These are phyloP conservation scores for Belonocnema kinseyi DNA, from an alignment of 1,140 invertebrate species.

Conservation along the genomic window DNA sequence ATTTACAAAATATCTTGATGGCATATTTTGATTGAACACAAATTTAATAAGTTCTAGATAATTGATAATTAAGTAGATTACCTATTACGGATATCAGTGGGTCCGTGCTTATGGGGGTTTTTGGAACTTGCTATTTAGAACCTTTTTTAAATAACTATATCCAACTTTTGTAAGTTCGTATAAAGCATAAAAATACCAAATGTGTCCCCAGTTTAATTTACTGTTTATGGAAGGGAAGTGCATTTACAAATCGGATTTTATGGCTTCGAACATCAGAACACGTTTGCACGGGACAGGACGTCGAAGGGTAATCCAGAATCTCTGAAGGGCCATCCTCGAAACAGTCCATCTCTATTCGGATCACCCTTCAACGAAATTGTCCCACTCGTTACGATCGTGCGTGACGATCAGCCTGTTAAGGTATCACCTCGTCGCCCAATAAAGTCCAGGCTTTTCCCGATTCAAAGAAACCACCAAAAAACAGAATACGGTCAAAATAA, in stretches of 20 bases:
- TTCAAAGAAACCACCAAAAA: slow-evolving; percentile 1
- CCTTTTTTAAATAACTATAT: too few species aligned
- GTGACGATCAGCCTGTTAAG: slow-evolving; percentile 27
- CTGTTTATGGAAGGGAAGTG: slow-evolving; percentile 17
- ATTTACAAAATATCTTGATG: too few species aligned
- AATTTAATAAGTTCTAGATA: too few species aligned
- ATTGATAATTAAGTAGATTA: too few species aligned
- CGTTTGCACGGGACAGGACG: slow-evolving; percentile 13
- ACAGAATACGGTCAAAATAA: background rate
- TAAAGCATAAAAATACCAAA: too few species aligned
- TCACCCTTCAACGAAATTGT: slow-evolving; percentile 25
- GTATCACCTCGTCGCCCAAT: slow-evolving; percentile 28
- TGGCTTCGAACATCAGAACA: slow-evolving; percentile 34
- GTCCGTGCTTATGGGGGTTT: too few species aligned
- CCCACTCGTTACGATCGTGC: slow-evolving; percentile 29
- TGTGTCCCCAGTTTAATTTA: background rate
- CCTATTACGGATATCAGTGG: too few species aligned
- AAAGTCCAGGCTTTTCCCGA: slow-evolving; percentile 2
- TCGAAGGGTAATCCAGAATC: slow-evolving; percentile 20
- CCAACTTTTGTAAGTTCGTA: too few species aligned
- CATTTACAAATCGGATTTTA: slow-evolving; percentile 49
- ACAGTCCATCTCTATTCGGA: slow-evolving; percentile 29
- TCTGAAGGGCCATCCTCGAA: slow-evolving; percentile 27
- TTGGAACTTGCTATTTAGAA: too few species aligned
- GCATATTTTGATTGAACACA: too few species aligned